Percentiles rank a stretch among this genome's conserved stretches.
Evolutionary conservation across 2,888 invertebrate species (phyloP).

Genomic region (Branchipolynoe longqiensis): DNA sequence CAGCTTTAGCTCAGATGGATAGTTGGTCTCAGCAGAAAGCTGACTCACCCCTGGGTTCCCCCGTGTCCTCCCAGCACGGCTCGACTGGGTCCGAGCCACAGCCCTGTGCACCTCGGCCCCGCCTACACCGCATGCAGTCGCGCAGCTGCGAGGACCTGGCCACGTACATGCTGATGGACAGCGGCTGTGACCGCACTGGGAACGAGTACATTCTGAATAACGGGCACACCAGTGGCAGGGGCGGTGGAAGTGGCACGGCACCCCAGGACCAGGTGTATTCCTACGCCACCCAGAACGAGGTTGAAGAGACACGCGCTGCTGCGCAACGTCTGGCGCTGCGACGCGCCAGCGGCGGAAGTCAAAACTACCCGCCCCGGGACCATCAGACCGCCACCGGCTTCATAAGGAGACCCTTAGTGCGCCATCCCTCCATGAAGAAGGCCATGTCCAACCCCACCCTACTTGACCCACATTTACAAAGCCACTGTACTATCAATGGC

Average conservation of each 20-base stretch:
- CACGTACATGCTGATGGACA: conserved; percentile 8
- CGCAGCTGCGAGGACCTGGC: conserved; percentile 46
- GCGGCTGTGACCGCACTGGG: neutral
- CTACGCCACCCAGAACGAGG: conserved; percentile 12
- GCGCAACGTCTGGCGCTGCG: conserved; percentile 38
- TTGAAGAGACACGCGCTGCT: conserved; percentile 20
- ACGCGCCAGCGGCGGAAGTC: neutral
- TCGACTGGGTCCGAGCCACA: neutral
- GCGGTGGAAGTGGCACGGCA: neutral
- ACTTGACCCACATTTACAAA: neutral
- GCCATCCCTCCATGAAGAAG: conserved; percentile 40
- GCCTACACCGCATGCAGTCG: neutral
- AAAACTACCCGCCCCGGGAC: neutral
- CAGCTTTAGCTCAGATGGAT: neutral
- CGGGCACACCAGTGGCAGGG: neutral
- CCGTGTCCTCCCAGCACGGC: neutral
- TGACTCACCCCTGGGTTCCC: neutral
- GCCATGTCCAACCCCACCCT: conserved; percentile 30
- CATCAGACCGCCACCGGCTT: neutral
- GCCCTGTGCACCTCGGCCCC: no score
- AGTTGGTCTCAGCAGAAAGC: neutral
- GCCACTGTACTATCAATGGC: no score
- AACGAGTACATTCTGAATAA: conserved; percentile 13
- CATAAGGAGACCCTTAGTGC: neutral
- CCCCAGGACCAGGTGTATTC: neutral